Conservation (phyloP, 2,797 vertebrate species). For the Phataginus tetradactyla region DNA sequence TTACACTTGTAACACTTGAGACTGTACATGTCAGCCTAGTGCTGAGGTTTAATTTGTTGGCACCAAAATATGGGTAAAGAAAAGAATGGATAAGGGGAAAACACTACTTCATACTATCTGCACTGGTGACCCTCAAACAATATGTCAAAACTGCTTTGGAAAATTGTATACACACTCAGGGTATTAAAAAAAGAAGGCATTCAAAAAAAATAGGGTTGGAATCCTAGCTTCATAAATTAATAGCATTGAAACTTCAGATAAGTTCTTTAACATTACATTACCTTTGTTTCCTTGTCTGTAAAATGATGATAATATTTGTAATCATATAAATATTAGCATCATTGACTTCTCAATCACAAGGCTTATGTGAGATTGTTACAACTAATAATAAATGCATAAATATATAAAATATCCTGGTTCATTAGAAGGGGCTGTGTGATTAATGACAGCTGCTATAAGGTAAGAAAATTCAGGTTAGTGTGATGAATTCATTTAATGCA, state of each 20-base stretch:
- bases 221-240: neutral
- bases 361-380: neutral
- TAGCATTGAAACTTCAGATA: neutral
- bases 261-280: neutral
- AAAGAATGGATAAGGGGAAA: neutral
- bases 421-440: neutral
- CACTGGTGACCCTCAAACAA: neutral
- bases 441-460: neutral
- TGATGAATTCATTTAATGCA: neutral
- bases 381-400: neutral
- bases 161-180: neutral
- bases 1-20: neutral
- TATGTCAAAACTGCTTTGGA: neutral
- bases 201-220: neutral
- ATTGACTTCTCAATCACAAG: neutral
- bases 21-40: neutral
- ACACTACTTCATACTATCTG: neutral
- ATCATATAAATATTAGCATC: too few species aligned
- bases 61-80: neutral
- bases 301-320: neutral
- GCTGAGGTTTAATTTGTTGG: neutral
- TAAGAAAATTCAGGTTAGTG: neutral
- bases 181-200: neutral
- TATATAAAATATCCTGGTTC: neutral
- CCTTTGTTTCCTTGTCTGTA: neutral